Percentiles rank a stretch among this genome's conserved stretches.
These are phyloP conservation scores for Papilio helenus DNA, from an alignment of 1,140 invertebrate genomes.

Conservation along the genomic window DNA sequence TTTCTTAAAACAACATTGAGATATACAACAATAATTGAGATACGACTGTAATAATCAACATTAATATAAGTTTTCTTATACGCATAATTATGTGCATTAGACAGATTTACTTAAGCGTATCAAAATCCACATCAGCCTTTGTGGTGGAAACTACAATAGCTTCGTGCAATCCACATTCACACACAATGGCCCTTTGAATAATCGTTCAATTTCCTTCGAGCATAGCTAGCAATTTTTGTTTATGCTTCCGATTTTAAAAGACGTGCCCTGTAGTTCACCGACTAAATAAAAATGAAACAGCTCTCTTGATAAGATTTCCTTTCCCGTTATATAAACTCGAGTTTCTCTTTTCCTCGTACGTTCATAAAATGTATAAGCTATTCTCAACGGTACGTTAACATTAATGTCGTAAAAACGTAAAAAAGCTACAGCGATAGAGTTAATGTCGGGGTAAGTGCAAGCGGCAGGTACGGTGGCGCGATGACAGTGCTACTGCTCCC, in stretches of 20 bases:
- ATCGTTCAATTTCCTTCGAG: conserved; percentile 55
- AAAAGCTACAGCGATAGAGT: conserved; percentile 63
- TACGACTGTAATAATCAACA: not conserved
- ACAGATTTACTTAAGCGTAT: conserved; percentile 72
- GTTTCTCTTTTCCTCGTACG: conserved; percentile 9
- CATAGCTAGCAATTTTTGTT: conserved; percentile 34
- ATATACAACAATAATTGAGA: not conserved
- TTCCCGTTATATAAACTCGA: not conserved
- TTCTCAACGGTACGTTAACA: conserved; percentile 58
- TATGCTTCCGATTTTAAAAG: not conserved
- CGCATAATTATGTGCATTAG: conserved; percentile 68
- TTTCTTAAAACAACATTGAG: not conserved
- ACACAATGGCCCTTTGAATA: conserved; percentile 59
- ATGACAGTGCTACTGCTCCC: conserved; percentile 76
- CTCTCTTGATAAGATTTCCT: not conserved
- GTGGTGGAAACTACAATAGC: conserved; percentile 49
- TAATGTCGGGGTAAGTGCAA: conserved; percentile 64
- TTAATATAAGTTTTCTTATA: conserved; percentile 43
- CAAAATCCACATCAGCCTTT: conserved; percentile 65
- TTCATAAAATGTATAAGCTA: conserved; percentile 53
- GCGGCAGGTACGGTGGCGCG: conserved; percentile 66
- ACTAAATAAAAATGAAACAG: not conserved
- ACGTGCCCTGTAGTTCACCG: not conserved
- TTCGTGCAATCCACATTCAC: conserved; percentile 55
- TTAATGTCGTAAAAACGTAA: conserved; percentile 61